Evolutionary conservation across 2,797 vertebrate species (phyloP).

Genomic region (Crypturellus tataupa): DNA sequence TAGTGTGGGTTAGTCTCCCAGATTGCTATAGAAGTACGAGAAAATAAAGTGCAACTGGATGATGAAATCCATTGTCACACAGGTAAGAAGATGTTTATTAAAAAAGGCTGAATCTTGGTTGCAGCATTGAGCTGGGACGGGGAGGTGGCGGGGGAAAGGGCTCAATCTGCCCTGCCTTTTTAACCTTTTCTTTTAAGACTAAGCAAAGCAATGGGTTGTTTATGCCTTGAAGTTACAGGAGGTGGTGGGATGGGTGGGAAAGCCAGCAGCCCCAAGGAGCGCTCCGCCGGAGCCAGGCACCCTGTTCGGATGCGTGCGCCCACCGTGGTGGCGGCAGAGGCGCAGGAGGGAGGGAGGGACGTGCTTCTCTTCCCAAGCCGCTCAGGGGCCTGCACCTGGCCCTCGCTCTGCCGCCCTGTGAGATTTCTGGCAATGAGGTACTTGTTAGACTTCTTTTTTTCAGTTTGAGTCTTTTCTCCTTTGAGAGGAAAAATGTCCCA

Average conservation of each 20-base stretch:
- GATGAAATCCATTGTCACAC: not conserved
- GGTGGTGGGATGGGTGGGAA: not conserved
- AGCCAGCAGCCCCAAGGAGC: not conserved
- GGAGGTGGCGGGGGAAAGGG: too few species aligned
- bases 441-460: not conserved
- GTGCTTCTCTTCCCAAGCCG: not conserved
- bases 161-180: too few species aligned
- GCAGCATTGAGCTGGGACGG: not conserved
- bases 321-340: not conserved
- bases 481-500: rapidly evolving
- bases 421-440: not conserved
- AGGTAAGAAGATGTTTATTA: not conserved
- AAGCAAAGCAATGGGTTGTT: not conserved
- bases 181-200: not conserved
- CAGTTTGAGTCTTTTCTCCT: not conserved
- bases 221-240: not conserved
- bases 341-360: not conserved
- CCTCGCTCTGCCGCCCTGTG: not conserved
- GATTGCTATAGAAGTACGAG: not conserved
- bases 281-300: rapidly evolving
- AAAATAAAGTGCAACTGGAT: slow-evolving; percentile 30
- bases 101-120: not conserved
- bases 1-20: not conserved
- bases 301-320: not conserved
- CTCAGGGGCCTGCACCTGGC: not conserved